Evolutionary conservation across 30 jellyfish, hydroid and myxozoan genomes (phyloP), one percentile per base, ranked within the genome.

Genomic region (Hydractinia echinata): DNA sequence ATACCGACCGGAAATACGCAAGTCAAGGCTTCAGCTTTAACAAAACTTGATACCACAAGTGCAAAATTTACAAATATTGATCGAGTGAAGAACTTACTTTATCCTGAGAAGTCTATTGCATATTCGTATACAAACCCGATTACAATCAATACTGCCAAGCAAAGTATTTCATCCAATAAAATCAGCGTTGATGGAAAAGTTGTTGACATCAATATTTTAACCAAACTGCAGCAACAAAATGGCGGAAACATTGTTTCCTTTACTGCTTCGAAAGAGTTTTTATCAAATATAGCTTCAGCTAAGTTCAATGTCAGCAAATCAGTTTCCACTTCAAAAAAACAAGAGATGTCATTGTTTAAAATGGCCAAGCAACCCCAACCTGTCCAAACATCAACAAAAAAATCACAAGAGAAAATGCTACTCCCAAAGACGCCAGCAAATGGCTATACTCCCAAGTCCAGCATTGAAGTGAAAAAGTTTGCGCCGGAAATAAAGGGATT

Each of bases 401-500:
- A 54, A 13, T 19, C 44, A 4, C 81, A 71, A 20, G 81, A 71
- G n/a, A 71, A 71, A 71, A 7, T 71, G 60, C n/a, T 71, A 50
- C 61, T 71, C 55, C 81, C 81, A 19, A 71, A 71, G 51, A 71
- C 67, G 69, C 55, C 44, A 15, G 61, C 66, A 20, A 7, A 64
- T 6, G 16, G 74, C 39, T 64, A n/a, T 44, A 13, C 39, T 7
- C 10, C 74, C 74, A 64, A 64, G 39, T n/a, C 51, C 39, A 20
- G 61, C 51, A 20, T 71, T 7, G 81, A 71, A 20, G 53, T 71
- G 4, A 71, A 71, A 60, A 71, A 71, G n/a, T 71, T 71, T 71
- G 81, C 53, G n/a, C 81, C 81, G n/a, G 81, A 71, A 71, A 71
- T 71, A 60, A 71, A 71, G 10, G 81, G 81, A 7, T 20, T 71